These are phyloP conservation scores for Bombus waltoni DNA, from an alignment of 1,140 invertebrate species.

Conservation along the genomic window DNA sequence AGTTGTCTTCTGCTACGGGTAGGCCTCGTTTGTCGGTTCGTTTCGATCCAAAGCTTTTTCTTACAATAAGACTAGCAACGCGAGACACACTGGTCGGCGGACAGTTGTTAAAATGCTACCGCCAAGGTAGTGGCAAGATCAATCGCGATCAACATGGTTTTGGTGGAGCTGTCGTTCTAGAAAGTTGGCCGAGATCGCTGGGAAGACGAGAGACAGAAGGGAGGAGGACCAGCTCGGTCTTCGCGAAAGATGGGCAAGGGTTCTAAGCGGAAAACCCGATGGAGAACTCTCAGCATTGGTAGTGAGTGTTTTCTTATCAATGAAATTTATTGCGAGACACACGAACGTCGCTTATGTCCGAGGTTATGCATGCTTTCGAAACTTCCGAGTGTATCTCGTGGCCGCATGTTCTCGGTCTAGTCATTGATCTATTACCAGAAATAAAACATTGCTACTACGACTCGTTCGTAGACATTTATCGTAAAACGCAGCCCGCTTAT, in stretches of 20 bases:
- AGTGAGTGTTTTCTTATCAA: constrained; percentile 74
- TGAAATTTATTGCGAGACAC: constrained; percentile 4
- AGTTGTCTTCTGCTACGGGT: constrained; percentile 48
- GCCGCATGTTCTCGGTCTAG: constrained; percentile 10
- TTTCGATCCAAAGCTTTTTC: constrained; percentile 29
- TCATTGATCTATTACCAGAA: constrained; percentile 18
- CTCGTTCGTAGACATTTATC: background rate
- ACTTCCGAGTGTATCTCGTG: background rate
- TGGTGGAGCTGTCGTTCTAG: constrained; percentile 57
- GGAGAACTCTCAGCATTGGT: constrained; percentile 81
- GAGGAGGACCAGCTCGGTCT: constrained; percentile 60
- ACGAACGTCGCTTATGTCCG: background rate
- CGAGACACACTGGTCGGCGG: constrained; percentile 22
- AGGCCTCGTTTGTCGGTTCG: constrained; percentile 29
- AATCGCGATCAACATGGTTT: constrained; percentile 51
- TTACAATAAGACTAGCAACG: background rate
- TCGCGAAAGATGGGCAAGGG: constrained; percentile 81
- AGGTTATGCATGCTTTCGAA: background rate
- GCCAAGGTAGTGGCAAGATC: constrained; percentile 60
- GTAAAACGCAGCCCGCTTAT: no score
- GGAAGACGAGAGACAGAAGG: constrained; percentile 54
- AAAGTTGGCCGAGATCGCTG: constrained; percentile 52
- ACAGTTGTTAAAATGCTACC: constrained; percentile 60
- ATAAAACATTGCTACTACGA: background rate
- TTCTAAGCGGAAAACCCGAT: constrained; percentile 82